Evolutionary conservation across 2,113 vertebrate species (phyloP), one percentile per base, ranked within the genome.

Genomic region (Scomber japonicus): DNA sequence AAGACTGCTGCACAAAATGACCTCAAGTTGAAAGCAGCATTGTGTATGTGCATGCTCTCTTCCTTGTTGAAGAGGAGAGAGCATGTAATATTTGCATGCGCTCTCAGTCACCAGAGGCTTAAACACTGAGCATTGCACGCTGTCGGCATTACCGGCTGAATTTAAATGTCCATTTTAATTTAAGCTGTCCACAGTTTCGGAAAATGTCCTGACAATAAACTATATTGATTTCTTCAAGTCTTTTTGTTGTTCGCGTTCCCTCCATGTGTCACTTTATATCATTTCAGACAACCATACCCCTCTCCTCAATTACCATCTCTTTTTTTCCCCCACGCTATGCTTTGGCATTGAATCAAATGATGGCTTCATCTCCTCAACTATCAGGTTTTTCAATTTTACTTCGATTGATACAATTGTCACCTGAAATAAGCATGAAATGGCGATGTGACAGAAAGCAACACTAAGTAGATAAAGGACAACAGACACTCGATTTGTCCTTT

Each of bases 141-240:
- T 31, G 11, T 10, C 16, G 15, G 80, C 74, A 35, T 79, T 40
- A 67, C 6, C 3, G 68, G 71, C 83, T 69, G 65, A 88, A 85
- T 86, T 77, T 70, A 79, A 89, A 81, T 70, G 78, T 87, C 72
- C 9, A 12, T 91, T 87, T 87, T 87, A 59, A 79, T 88, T 82
- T 79, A 54, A 75, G 80, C 85, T 49, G 60, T 91, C 73, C 27
- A 30, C 64, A 13, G 57, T 87, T 51, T 50, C 16, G 16, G 70
- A 74, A 87, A 83, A 76, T 55, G 63, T 78, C 74, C 59, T 7
- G 50, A 80, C 56, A 78, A 82, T 82, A 80, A 76, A 82, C 54
- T 8, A 1, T 57, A 67, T 81, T 84, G 74, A 81, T 89, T 82
- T 80, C 46, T 73, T 66, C 2, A 75, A 81, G 78, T 64, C 69